Base-by-base conservation (phyloP, 2,888 invertebrate species). In the Drosophila prolongata region DNA sequence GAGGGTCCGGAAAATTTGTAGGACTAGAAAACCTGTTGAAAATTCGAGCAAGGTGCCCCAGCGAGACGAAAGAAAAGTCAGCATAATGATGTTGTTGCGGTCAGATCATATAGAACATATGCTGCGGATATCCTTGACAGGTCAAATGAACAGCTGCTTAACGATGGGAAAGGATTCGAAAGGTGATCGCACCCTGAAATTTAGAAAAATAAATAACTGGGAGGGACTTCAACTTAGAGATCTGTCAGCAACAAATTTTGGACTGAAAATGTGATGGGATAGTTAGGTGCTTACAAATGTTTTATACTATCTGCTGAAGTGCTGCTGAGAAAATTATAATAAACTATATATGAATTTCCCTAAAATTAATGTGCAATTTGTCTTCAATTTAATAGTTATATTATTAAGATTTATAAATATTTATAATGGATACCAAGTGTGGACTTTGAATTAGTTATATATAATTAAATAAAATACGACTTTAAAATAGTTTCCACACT, bases 81-180 rank as follows among this genome's bases (percentile, higher is more conserved):
- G 60, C 67, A 62, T 81, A 80, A 86, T 86, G 86, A 79, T 83
- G 75, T 80, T 86, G 83, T 71, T 70, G 65, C 53, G 44, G 65
- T 42, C 62, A 40, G 54, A 53, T 42, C 43, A 3, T 8, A 13
- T 16, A 19, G 35, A 54, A 43, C 82, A 87, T 73, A 87, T 85
- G 85, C 73, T 58, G 69, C 72, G 85, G 81, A 81, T 85, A 79
- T 85, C 82, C 73, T 75, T 87, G 88, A 81, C 81, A 78, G 80
- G 40, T 13, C 16, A 16, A 14, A 14, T 6, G 34, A 66, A 35
- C 66, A 66, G 69, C 62, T 69, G 67, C 47, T 14, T 24, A 50
- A 24, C 49, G 43, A 38, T 19, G 50, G 62, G 13, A 35, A 52
- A 66, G 65, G 67, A 65, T 53, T 64, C 65, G 35, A 11, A 16